Conservation (phyloP, 2,797 vertebrate species). For the Mus caroli region DNA sequence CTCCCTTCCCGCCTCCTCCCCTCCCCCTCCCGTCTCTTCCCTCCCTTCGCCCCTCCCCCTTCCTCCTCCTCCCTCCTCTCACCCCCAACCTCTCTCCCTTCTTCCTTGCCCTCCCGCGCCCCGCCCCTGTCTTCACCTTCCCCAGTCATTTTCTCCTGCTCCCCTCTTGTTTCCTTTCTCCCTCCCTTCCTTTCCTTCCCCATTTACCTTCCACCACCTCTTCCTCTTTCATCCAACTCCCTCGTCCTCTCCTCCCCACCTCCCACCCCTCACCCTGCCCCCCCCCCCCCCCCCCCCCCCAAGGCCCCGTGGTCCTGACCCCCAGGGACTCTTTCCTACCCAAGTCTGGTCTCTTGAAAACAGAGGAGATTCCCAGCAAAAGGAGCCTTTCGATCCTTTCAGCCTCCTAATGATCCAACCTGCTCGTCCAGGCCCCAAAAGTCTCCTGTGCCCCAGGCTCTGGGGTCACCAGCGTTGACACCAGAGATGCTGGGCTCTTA, state of each 20-base stretch:
- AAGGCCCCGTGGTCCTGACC: too few species aligned
- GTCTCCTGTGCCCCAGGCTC: not conserved
- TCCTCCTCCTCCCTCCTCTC: not conserved
- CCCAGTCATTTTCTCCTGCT: not conserved
- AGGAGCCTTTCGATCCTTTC: not conserved
- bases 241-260: not conserved
- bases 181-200: not conserved
- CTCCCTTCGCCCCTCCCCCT: not conserved
- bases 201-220: not conserved
- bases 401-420: not conserved
- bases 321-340: not conserved
- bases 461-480: not conserved
- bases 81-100: not conserved
- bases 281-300: not conserved
- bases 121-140: not conserved
- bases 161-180: not conserved
- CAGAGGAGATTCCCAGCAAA: not conserved
- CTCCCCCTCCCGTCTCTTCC: not conserved
- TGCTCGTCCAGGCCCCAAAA: not conserved
- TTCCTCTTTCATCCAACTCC: not conserved
- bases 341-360: not conserved
- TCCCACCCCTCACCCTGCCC: too few species aligned
- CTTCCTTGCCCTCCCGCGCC: not conserved
- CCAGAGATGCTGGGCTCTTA: not conserved
- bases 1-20: not conserved